Evolutionary conservation across 1,140 invertebrate species (phyloP).

Genomic region (Brachionus asplanchnoidis): DNA sequence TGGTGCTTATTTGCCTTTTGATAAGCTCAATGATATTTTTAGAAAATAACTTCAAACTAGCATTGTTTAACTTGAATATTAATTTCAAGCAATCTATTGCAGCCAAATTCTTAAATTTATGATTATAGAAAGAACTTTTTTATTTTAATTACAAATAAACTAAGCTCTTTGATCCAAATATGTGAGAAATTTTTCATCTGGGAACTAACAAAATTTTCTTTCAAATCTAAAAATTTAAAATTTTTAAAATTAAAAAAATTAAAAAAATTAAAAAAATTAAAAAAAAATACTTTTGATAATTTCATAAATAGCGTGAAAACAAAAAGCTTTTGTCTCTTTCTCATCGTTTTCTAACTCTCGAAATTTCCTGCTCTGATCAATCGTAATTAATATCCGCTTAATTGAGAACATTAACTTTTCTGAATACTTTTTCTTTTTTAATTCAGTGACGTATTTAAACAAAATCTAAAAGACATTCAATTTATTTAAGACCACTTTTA

Average conservation of each 20-base stretch:
- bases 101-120: not conserved
- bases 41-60: not conserved
- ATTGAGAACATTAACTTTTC: conserved; percentile 6
- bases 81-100: not conserved
- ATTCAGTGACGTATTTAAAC: not conserved
- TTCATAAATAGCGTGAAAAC: not conserved
- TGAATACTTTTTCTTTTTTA: not conserved
- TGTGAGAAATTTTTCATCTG: not conserved
- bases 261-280: not conserved
- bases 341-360: not conserved
- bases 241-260: not conserved
- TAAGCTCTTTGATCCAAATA: not conserved
- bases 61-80: not conserved
- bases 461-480: not conserved
- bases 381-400: not conserved
- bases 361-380: not conserved
- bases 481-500: not conserved
- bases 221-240: not conserved
- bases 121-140: not conserved
- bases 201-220: not conserved
- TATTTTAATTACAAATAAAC: not conserved
- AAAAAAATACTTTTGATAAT: not conserved
- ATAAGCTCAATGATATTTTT: not conserved
- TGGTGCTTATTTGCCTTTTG: not conserved
- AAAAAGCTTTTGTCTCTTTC: not conserved